phyloP scores from a whole-genome alignment of 2,797 vertebrate species.

The Babyrousa celebensis region DNA sequence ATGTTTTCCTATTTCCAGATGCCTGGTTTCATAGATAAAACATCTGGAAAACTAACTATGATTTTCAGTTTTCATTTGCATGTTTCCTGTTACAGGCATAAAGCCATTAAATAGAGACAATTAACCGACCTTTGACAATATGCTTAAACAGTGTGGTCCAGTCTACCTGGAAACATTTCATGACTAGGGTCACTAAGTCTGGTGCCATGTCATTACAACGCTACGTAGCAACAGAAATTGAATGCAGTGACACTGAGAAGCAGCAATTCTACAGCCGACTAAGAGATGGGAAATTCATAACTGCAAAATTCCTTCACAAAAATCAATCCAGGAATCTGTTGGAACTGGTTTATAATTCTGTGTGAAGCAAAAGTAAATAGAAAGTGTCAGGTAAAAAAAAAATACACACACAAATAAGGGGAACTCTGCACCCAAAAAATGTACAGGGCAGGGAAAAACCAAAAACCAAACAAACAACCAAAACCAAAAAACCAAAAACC shows the following conservation, averaged over 20 bases:
- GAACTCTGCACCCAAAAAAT: constrained; percentile 76
- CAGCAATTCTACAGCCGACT: constrained; percentile 80
- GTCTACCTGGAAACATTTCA: background rate
- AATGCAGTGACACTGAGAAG: constrained; percentile 75
- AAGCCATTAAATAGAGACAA: background rate
- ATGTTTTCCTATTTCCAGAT: constrained; percentile 47
- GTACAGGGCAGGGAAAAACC: background rate
- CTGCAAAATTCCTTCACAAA: constrained; percentile 86
- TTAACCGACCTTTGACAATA: background rate
- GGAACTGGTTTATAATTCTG: constrained; percentile 88
- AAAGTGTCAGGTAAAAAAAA: constrained; percentile 83
- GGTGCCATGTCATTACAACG: background rate
- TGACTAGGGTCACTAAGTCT: background rate
- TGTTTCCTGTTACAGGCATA: background rate
- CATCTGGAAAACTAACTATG: constrained; percentile 2
- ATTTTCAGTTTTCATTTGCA: background rate
- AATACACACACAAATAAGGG: constrained; percentile 70
- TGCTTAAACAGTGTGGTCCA: too few relatives aligned
- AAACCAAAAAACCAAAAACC: too few relatives aligned
- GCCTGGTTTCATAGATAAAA: background rate
- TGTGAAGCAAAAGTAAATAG: constrained; percentile 84
- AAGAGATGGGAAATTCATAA: constrained; percentile 81
- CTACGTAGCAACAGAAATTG: constrained; percentile 67
- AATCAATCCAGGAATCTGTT: constrained; percentile 88
- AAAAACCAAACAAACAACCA: too few relatives aligned